phyloP scores from a whole-genome alignment of 2,113 vertebrate species.

The Rhadina sibilatrix region DNA sequence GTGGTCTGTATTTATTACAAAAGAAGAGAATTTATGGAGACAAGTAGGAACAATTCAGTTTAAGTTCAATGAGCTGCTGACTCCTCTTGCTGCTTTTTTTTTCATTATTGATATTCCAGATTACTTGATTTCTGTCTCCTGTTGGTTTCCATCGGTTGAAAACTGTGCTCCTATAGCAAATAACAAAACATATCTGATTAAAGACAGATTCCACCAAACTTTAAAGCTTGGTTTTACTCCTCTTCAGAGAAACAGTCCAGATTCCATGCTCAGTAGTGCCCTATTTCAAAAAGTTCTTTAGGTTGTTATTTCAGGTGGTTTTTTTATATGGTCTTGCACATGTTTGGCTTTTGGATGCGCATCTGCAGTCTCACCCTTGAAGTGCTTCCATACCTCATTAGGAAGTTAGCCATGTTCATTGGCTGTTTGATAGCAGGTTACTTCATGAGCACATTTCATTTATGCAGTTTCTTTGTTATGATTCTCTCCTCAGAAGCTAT shows the following conservation, averaged over 20 bases:
- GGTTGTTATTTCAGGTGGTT: not conserved
- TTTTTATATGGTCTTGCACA: not conserved
- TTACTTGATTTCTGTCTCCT: not conserved
- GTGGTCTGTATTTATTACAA: not conserved
- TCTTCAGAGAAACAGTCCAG: not conserved
- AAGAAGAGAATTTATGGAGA: not conserved
- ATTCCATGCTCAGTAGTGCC: not conserved
- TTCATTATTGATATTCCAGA: not conserved
- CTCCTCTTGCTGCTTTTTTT: not conserved
- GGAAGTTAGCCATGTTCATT: not conserved
- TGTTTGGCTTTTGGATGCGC: not conserved
- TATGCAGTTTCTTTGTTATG: not conserved
- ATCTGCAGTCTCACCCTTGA: not conserved
- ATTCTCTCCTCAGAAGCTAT: conserved; percentile 4
- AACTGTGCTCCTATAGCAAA: not conserved
- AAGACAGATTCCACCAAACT: not conserved
- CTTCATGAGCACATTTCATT: not conserved
- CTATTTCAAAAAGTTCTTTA: not conserved
- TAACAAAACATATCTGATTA: not conserved
- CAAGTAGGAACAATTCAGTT: not conserved
- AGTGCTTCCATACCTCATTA: not conserved
- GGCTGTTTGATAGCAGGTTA: not conserved
- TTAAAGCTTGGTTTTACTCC: not conserved
- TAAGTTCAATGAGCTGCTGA: not conserved
- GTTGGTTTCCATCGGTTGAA: not conserved